A percentile compares a stretch with the other conserved stretches of the same genome.
These are phyloP conservation scores for Entomobrya multifasciata DNA, from an alignment of 2,888 invertebrate species.

Conservation along the genomic window DNA sequence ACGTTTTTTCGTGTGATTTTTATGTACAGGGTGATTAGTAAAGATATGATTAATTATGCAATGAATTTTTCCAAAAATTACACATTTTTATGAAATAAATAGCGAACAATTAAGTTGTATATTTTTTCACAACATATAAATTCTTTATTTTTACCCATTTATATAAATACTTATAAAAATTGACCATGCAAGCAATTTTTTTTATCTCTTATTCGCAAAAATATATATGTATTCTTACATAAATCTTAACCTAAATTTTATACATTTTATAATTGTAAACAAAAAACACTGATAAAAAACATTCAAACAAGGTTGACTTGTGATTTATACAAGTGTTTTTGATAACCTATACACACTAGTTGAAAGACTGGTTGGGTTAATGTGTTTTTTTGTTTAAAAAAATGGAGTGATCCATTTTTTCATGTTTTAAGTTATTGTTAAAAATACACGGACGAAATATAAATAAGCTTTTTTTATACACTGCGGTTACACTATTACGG, in stretches of 20 bases:
- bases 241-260: no score
- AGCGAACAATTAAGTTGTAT: not conserved
- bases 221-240: no score
- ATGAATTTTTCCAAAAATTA: no score
- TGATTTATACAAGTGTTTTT: not conserved
- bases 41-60: no score
- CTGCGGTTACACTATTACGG: not conserved
- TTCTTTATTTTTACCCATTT: slow-evolving; percentile 4
- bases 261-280: not conserved
- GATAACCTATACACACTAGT: slow-evolving; percentile 40
- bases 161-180: not conserved
- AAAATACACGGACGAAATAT: not conserved
- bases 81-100: not conserved
- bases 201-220: not conserved
- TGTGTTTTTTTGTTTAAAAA: not conserved
- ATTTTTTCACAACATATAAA: not conserved
- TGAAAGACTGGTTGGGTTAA: slow-evolving; percentile 43
- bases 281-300: not conserved
- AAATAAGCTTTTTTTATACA: slow-evolving; percentile 6
- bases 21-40: no score
- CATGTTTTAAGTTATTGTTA: not conserved
- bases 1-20: no score
- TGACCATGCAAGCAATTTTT: slow-evolving; percentile 7
- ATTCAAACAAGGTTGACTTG: not conserved
- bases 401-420: not conserved